These are phyloP conservation scores for Cartodere bifasciata DNA, from an alignment of 2,888 invertebrate species.

Conservation along the genomic window DNA sequence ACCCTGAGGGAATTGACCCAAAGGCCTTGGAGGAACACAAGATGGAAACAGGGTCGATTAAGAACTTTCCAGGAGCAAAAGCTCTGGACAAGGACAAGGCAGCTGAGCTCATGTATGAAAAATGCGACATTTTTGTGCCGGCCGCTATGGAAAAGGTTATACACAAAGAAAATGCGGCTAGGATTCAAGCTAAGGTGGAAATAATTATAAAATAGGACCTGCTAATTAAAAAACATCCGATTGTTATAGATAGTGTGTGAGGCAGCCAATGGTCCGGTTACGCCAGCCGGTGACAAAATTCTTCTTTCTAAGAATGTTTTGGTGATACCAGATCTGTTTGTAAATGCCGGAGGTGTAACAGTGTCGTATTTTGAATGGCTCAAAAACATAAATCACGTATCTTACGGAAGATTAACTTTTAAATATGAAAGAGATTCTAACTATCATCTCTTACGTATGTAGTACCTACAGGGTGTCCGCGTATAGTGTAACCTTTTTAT, in stretches of 20 bases:
- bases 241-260: slow-evolving; percentile 61
- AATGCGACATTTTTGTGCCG: slow-evolving; percentile 89
- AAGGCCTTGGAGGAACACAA: slow-evolving; percentile 67
- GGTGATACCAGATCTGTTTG: slow-evolving; percentile 66
- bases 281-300: slow-evolving; percentile 69
- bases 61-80: slow-evolving; percentile 77
- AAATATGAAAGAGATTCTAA: slow-evolving; percentile 82
- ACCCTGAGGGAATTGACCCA: slow-evolving; percentile 56
- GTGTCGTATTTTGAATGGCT: slow-evolving; percentile 89
- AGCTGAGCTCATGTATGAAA: slow-evolving; percentile 64
- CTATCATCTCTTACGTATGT: slow-evolving; percentile 57
- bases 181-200: slow-evolving; percentile 75
- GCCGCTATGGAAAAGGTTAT: slow-evolving; percentile 89
- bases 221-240: slow-evolving; percentile 9
- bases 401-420: slow-evolving; percentile 73
- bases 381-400: slow-evolving; percentile 82
- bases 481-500: no score
- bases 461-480: no score
- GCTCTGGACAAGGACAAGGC: slow-evolving; percentile 3
- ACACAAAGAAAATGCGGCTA: slow-evolving; percentile 70
- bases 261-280: slow-evolving; percentile 86
- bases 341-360: slow-evolving; percentile 77
- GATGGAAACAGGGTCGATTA: slow-evolving; percentile 73
- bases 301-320: slow-evolving; percentile 61
- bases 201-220: no score